Percentiles rank a stretch among this genome's conserved stretches.
These are phyloP conservation scores for Pao palembangensis DNA, from an alignment of 2,113 vertebrate species.

Conservation along the genomic window DNA sequence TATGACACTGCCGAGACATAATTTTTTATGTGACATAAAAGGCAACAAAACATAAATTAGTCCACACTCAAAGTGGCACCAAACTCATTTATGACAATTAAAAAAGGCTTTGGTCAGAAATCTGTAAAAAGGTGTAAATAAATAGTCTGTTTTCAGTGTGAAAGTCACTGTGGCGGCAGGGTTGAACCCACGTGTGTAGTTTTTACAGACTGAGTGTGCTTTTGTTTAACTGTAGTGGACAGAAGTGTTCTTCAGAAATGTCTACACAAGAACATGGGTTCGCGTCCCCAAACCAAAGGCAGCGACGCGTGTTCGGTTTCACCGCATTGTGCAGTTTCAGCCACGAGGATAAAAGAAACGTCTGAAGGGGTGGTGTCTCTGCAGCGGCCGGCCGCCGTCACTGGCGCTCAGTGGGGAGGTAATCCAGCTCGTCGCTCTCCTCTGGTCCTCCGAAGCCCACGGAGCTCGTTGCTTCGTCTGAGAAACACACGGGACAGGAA, in stretches of 20 bases:
- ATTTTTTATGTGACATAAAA: background rate
- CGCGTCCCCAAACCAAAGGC: no score
- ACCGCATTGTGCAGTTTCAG: background rate
- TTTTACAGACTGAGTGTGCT: background rate
- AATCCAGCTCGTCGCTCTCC: slow-evolving; percentile 82
- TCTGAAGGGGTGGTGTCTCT: no score
- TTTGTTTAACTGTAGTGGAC: background rate
- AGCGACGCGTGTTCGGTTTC: no score
- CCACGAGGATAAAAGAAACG: background rate
- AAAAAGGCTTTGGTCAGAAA: background rate
- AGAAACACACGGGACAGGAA: background rate
- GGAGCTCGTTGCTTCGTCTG: slow-evolving; percentile 31
- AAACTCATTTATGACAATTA: no score
- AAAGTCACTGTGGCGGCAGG: no score
- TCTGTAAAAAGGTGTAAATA: background rate
- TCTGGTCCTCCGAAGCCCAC: slow-evolving; percentile 64
- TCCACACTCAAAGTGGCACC: no score
- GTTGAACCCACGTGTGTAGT: no score
- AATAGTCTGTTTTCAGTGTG: background rate
- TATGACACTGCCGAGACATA: no score
- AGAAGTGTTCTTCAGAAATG: background rate
- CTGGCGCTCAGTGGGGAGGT: slow-evolving; percentile 17
- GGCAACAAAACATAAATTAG: background rate
- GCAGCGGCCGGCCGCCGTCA: no score
- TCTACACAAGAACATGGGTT: no score